Conservation (phyloP, 2,888 invertebrate genomes). For the Apodemia duryi region DNA sequence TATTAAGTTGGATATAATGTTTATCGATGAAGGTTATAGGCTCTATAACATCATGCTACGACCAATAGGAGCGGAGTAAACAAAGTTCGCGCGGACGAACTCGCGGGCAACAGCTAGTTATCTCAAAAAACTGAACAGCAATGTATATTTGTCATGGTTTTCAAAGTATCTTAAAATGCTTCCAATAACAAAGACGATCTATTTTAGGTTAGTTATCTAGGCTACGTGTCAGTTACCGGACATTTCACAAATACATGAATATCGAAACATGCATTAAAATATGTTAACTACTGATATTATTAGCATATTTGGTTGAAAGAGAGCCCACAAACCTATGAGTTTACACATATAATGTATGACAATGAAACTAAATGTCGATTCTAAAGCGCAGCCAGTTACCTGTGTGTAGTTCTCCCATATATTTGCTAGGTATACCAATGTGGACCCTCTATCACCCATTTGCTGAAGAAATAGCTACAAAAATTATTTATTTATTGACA, state of each 20-base stretch:
- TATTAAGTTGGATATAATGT: no score
- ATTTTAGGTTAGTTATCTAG: neutral
- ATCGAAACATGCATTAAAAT: neutral
- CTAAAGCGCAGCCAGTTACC: constrained; percentile 47
- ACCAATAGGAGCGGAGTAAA: no score
- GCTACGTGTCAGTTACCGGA: neutral
- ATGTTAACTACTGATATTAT: constrained; percentile 20
- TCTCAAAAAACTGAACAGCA: no score
- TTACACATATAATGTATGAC: neutral
- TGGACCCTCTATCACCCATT: constrained; percentile 76
- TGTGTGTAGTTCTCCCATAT: constrained; percentile 58
- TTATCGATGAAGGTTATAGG: no score
- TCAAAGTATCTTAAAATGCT: no score
- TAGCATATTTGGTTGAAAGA: constrained; percentile 43
- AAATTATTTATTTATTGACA: constrained; percentile 34
- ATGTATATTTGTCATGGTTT: no score
- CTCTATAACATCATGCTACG: no score
- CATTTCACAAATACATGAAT: neutral
- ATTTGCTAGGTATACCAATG: constrained; percentile 69
- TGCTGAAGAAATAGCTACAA: constrained; percentile 69
- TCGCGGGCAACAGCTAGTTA: no score
- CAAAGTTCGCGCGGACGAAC: no score
- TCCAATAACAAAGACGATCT: no score
- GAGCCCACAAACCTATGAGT: constrained; percentile 45
- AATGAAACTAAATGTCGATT: constrained; percentile 19